Evolutionary conservation across 2,888 invertebrate genomes (phyloP).

Genomic region (Argynnis bischoffii): DNA sequence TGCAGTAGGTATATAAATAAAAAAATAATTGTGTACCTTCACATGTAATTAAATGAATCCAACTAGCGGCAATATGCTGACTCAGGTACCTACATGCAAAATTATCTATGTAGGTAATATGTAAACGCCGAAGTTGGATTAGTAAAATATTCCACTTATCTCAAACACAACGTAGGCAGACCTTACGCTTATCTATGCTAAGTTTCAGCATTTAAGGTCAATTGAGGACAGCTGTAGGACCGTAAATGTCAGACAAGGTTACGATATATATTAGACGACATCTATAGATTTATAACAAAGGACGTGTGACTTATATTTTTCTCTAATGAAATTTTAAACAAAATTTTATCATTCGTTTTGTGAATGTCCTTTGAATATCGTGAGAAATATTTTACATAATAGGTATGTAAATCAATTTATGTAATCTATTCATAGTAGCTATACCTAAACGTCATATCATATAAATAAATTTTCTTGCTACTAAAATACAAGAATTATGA

Average conservation of each 20-base stretch:
- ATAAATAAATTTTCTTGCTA: too few species aligned
- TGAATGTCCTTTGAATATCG: neutral
- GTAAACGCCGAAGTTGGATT: constrained; percentile 19
- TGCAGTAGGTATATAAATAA: too few species aligned
- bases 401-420: too few species aligned
- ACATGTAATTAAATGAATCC: too few species aligned
- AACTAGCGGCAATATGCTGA: neutral
- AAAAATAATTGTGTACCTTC: too few species aligned
- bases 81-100: neutral
- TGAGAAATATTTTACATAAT: neutral
- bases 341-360: too few species aligned
- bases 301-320: neutral
- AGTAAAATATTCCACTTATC: constrained; percentile 33
- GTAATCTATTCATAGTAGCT: too few species aligned
- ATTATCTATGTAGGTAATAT: constrained; percentile 1
- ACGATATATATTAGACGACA: constrained; percentile 7
- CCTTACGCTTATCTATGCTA: constrained; percentile 42
- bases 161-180: constrained; percentile 33
- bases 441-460: too few species aligned
- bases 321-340: too few species aligned
- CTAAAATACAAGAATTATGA: too few species aligned
- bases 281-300: constrained; percentile 15
- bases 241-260: constrained; percentile 43
- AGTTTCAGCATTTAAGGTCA: constrained; percentile 44
- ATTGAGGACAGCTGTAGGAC: constrained; percentile 42